Evolutionary conservation across 2,797 vertebrate species (phyloP), one percentile per base, ranked within the genome.

Genomic region (Melanotaenia boesemani): DNA sequence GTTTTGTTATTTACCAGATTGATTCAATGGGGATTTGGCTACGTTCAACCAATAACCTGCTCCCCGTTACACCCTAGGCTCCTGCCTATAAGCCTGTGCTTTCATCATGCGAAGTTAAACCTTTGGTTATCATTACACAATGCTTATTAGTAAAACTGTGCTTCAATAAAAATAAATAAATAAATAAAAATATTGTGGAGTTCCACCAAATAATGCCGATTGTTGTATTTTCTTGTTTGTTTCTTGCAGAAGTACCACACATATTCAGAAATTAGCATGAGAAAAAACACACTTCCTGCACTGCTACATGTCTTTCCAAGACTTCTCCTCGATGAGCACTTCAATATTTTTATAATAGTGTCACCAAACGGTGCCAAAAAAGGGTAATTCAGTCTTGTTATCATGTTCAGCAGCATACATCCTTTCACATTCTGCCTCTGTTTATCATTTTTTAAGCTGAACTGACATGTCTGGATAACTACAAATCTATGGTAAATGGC

Each of bases 401-500:
- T 24, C n/a, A 13, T 55, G 52, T 55, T 55, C 55, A 67, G 6
- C 41, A 70, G 30, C 68, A 28, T 13, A 56, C 13, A 50, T 36
- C 62, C 20, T 32, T 61, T 67, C 26, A 28, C 60, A 26, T 55
- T 50, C 10, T 30, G 32, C 32, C n/a, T 22, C 22, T 54, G 24
- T 12, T 79, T 22, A 8, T 67, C 39, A 22, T n/a, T 32, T 18
- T 65, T 26, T 41, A 48, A 70, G 44, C 59, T 41, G 24, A 67
- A 10, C 55, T 54, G 66, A 72, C 44, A 15, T 4, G 12, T 30
- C 30, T 56, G 67, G 70, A 57, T 20, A 37, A 50, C 59, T 32
- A 24, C 57, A 74, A 73, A 79, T 75, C 30, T 65, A 10, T 52
- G n/a, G 18, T 64, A 77, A 82, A 34, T 66, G 67, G 54, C 67